Evolutionary conservation across 2,888 invertebrate genomes (phyloP).

Genomic region (Pyrocoelia pectoralis): DNA sequence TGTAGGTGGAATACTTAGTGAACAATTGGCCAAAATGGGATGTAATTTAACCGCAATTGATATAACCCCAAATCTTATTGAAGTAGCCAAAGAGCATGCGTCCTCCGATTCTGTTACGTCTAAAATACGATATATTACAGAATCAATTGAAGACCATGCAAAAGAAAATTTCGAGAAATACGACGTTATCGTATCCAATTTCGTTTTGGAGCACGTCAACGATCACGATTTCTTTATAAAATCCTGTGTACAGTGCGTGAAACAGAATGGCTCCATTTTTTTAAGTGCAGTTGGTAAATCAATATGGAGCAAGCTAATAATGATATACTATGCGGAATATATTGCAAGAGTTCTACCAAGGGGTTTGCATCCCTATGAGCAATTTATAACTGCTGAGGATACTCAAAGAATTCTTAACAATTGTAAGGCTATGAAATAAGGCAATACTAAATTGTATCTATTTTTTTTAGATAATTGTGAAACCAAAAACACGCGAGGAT

Average conservation of each 20-base stretch:
- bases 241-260: conserved; percentile 65
- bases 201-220: conserved; percentile 88
- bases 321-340: conserved; percentile 80
- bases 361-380: conserved; percentile 74
- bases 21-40: conserved; percentile 80
- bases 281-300: conserved; percentile 74
- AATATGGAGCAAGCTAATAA: conserved; percentile 69
- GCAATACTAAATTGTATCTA: too few relatives aligned
- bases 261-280: conserved; percentile 73
- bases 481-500: too few relatives aligned
- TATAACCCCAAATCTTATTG: conserved; percentile 74
- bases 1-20: conserved; percentile 55
- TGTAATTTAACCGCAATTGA: conserved; percentile 85
- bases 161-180: conserved; percentile 63
- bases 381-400: neutral
- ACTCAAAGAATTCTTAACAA: neutral
- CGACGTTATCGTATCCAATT: conserved; percentile 87
- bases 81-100: conserved; percentile 73
- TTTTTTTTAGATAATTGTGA: too few relatives aligned
- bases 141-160: conserved; percentile 66
- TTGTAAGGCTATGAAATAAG: neutral
- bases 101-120: conserved; percentile 55
- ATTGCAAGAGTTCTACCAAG: conserved; percentile 74
- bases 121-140: conserved; percentile 61
- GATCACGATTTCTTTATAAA: conserved; percentile 75